Evolutionary conservation across 2,113 vertebrate species (phyloP).

Genomic region (Gymnogyps californianus): DNA sequence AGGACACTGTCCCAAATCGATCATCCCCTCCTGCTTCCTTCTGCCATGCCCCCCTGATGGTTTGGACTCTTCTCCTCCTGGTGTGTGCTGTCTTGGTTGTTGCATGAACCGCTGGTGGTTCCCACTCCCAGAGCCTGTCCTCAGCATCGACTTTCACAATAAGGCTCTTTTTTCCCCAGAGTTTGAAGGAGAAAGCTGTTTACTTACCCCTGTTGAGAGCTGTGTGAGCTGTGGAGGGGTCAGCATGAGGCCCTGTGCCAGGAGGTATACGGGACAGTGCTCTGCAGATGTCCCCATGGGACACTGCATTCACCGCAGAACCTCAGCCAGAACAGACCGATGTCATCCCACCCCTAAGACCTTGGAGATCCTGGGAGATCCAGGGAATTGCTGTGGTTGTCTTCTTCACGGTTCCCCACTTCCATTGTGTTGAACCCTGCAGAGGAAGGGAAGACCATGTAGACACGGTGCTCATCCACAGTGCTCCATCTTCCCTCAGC

Average conservation of each 20-base stretch:
- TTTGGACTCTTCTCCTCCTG: not conserved
- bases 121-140: not conserved
- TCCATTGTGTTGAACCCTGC: accelerated
- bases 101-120: not conserved
- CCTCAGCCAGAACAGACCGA: not conserved
- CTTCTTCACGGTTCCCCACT: not conserved
- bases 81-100: not conserved
- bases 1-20: not conserved
- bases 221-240: not conserved
- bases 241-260: not conserved
- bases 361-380: not conserved
- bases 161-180: not conserved
- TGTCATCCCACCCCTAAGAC: not conserved
- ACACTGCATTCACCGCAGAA: not conserved
- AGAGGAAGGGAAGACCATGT: not conserved
- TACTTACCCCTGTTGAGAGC: not conserved
- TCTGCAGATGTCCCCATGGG: not conserved
- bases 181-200: not conserved
- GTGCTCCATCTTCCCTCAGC: not conserved
- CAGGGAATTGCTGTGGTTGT: not conserved
- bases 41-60: not conserved
- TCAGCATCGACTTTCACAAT: not conserved
- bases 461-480: not conserved
- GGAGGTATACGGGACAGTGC: not conserved
- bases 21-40: not conserved